Conservation (phyloP, 2,797 vertebrate genomes). For the Carcharodon carcharias region DNA sequence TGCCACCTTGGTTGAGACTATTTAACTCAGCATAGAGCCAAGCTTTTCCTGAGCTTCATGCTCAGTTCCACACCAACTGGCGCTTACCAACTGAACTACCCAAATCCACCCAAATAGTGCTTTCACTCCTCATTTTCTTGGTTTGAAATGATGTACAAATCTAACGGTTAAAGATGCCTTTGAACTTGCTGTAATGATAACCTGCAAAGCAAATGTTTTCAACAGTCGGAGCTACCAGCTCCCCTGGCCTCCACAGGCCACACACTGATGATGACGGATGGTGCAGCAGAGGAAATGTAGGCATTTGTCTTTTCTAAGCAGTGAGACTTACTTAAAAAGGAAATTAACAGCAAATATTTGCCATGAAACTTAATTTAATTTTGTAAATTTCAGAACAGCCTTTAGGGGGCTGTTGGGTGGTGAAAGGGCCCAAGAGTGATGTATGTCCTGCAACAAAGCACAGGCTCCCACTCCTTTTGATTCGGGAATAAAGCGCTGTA, state of each 20-base stretch:
- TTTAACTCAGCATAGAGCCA: not conserved
- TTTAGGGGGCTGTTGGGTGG: conserved; percentile 7
- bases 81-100: not conserved
- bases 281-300: conserved; percentile 15
- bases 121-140: not conserved
- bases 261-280: conserved; percentile 35
- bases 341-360: conserved; percentile 38
- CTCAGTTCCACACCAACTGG: not conserved
- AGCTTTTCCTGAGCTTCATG: not conserved
- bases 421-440: conserved; percentile 21
- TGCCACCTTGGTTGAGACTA: not conserved
- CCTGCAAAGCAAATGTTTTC: not conserved
- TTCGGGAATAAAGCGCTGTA: conserved; percentile 22
- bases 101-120: too few species aligned
- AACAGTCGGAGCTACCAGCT: not conserved
- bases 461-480: conserved; percentile 26
- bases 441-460: conserved; percentile 34
- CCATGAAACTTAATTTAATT: conserved; percentile 38
- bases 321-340: conserved; percentile 30
- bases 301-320: conserved; percentile 32
- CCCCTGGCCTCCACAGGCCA: not conserved
- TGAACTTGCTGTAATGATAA: conserved; percentile 14
- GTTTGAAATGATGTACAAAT: conserved; percentile 2
- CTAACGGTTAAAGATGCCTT: not conserved
- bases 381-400: conserved; percentile 32